Percentiles rank a stretch among this genome's conserved stretches.
These are phyloP conservation scores for Radopholus similis DNA, from an alignment of 1,140 invertebrate species.

Conservation along the genomic window DNA sequence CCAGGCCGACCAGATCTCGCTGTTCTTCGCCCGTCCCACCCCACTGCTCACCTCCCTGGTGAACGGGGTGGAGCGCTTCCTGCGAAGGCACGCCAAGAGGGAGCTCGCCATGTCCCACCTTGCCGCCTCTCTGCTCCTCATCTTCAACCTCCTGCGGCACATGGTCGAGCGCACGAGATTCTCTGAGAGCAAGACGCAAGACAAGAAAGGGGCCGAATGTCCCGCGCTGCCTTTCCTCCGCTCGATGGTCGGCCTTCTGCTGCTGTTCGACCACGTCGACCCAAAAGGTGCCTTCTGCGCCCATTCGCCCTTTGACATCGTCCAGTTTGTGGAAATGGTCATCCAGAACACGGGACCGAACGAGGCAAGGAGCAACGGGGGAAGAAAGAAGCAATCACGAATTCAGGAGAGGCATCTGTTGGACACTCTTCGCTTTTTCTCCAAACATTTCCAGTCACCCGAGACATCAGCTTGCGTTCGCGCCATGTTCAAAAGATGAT, in stretches of 20 bases:
- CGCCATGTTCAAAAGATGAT: no score
- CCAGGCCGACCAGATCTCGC: slow-evolving; percentile 11
- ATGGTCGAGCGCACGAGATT: background rate
- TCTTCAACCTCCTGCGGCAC: slow-evolving; percentile 10
- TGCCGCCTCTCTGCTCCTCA: slow-evolving; percentile 3
- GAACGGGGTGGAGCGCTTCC: slow-evolving; percentile 5
- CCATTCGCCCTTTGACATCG: slow-evolving; percentile 11
- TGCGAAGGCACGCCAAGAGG: background rate
- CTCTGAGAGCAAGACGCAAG: background rate
- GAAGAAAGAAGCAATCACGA: background rate
- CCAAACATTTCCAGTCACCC: slow-evolving; percentile 17
- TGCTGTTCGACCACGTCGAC: slow-evolving; percentile 10
- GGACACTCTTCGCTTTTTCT: slow-evolving; percentile 15
- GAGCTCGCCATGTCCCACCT: slow-evolving; percentile 12
- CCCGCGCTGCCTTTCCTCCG: background rate
- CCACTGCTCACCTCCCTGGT: slow-evolving; percentile 4
- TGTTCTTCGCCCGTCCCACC: slow-evolving; percentile 6
- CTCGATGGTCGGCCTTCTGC: slow-evolving; percentile 11
- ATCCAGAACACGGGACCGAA: background rate
- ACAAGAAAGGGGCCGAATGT: background rate
- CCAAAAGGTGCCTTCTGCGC: background rate
- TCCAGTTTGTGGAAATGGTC: slow-evolving; percentile 4
- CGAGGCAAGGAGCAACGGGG: background rate
- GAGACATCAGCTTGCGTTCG: no score
- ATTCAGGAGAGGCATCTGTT: background rate